These are phyloP conservation scores for Drosophila falleni DNA, from an alignment of 2,888 invertebrate genomes.

Conservation along the genomic window DNA sequence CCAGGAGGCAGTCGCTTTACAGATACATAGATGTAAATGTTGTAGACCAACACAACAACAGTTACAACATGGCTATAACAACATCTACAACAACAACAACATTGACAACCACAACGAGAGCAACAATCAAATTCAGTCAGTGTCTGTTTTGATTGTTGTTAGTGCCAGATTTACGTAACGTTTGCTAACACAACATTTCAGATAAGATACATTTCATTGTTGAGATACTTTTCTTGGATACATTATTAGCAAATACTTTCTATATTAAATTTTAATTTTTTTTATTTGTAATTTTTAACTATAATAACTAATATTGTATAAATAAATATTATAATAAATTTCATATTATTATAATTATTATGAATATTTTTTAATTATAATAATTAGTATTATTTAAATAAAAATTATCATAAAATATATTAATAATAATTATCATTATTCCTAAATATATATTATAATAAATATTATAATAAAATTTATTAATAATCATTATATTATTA, in stretches of 20 bases:
- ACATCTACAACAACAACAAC: constrained; percentile 19
- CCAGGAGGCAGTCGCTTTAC: constrained; percentile 57
- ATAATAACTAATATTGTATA: background rate
- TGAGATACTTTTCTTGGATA: background rate
- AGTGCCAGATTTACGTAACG: constrained; percentile 12
- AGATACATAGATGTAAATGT: constrained; percentile 28
- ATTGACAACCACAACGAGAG: constrained; percentile 4
- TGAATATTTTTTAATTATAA: too few species aligned
- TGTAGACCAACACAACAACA: constrained; percentile 15
- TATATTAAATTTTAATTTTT: background rate
- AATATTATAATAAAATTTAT: too few species aligned
- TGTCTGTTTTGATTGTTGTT: constrained; percentile 9
- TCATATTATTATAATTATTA: background rate
- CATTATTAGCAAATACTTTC: background rate
- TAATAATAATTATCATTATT: background rate
- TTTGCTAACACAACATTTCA: constrained; percentile 12
- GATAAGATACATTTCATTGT: background rate
- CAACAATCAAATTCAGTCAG: constrained; percentile 24
- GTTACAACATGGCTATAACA: constrained; percentile 7
- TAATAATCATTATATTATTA: too few species aligned
- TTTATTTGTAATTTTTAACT: background rate
- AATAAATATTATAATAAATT: too few species aligned
- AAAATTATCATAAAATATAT: too few species aligned
- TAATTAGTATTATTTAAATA: too few species aligned
- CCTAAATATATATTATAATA: too few species aligned